A percentile compares a stretch with the other conserved stretches of the same genome.
Conservation (phyloP, 2,888 invertebrate genomes). For the Campopleginae sp. region DNA sequence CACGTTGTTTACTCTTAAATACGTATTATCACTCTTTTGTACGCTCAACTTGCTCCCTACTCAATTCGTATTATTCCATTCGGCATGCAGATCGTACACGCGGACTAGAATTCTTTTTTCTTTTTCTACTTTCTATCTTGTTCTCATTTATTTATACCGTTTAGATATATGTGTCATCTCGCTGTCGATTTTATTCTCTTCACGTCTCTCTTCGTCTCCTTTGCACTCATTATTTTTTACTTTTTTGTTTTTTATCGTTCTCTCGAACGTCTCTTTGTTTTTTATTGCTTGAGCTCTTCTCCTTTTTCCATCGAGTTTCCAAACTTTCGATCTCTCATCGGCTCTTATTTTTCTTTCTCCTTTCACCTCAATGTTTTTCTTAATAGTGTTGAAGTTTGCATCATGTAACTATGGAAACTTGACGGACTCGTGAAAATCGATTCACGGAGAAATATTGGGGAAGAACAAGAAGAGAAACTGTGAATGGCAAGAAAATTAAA, state of each 20-base stretch:
- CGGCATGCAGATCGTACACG: slow-evolving; percentile 42
- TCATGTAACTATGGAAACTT: neutral
- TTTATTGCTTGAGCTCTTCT: neutral
- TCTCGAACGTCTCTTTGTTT: neutral
- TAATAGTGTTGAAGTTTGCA: neutral
- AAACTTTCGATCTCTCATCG: neutral
- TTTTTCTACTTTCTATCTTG: slow-evolving; percentile 21
- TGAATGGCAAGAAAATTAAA: neutral
- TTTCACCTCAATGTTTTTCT: neutral
- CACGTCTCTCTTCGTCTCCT: neutral
- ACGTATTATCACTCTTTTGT: slow-evolving; percentile 52
- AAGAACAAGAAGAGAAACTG: neutral
- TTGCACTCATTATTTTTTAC: neutral
- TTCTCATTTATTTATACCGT: slow-evolving; percentile 4
- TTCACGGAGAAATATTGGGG: neutral
- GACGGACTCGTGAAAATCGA: neutral
- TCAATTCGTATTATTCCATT: slow-evolving; percentile 32
- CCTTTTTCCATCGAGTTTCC: neutral
- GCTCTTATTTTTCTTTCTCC: neutral
- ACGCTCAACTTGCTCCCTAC: slow-evolving; percentile 30
- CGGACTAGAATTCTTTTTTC: slow-evolving; percentile 16
- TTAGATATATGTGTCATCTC: neutral
- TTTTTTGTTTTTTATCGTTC: neutral
- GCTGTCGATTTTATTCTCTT: slow-evolving; percentile 1
- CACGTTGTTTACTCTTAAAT: slow-evolving; percentile 62